Evolutionary conservation across 2,113 vertebrate species (phyloP).

Genomic region (Cebus imitator): DNA sequence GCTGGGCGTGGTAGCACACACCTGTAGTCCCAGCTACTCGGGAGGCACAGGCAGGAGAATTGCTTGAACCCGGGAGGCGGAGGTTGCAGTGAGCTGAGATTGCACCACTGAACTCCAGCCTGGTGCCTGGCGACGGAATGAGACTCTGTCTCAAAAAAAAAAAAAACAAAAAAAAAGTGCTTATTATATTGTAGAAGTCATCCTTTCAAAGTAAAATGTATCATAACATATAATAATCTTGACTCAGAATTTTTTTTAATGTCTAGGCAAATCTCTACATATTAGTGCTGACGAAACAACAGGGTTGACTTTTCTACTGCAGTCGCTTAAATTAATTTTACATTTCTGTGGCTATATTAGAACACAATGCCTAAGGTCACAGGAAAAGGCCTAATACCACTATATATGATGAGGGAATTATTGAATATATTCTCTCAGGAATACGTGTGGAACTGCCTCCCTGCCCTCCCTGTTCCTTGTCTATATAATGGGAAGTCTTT

Average conservation of each 20-base stretch:
- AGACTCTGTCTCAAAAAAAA: no score
- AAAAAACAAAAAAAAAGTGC: background rate
- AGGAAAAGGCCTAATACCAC: background rate
- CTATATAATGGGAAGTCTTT: background rate
- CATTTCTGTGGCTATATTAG: background rate
- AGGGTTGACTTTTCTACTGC: background rate
- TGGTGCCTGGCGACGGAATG: no score
- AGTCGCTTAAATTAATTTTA: slow-evolving; percentile 1
- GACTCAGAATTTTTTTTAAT: background rate
- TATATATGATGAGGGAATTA: background rate
- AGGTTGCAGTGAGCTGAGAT: no score
- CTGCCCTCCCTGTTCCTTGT: background rate
- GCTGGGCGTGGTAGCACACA: no score
- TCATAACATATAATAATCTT: background rate
- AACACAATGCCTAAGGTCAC: background rate
- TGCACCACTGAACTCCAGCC: no score
- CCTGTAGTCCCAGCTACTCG: no score
- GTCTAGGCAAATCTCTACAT: background rate
- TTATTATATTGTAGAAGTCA: background rate
- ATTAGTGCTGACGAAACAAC: background rate
- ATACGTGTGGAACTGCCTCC: background rate
- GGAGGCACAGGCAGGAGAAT: no score
- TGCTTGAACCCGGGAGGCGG: no score
- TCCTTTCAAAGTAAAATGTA: background rate
- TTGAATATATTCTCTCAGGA: background rate